These are phyloP conservation scores for Hydriomena furcata DNA, from an alignment of 2,888 invertebrate genomes.

Conservation along the genomic window DNA sequence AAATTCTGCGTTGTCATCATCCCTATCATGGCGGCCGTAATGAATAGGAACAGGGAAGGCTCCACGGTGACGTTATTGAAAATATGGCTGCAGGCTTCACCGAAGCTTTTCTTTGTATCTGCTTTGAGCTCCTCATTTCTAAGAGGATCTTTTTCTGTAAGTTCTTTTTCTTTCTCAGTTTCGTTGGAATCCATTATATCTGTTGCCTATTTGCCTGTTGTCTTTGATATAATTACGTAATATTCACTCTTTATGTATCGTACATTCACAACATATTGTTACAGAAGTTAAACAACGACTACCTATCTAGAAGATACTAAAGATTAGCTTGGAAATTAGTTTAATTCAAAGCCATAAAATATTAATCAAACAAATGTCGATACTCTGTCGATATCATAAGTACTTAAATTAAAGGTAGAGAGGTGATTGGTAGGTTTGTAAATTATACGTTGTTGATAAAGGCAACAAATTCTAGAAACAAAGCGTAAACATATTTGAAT, in stretches of 20 bases:
- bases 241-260: constrained; percentile 6
- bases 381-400: constrained; percentile 22
- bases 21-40: constrained; percentile 68
- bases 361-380: constrained; percentile 17
- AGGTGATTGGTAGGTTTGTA: constrained; percentile 13
- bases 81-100: constrained; percentile 40
- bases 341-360: constrained; percentile 12
- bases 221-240: background rate
- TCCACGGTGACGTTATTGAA: constrained; percentile 62
- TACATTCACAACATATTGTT: constrained; percentile 20
- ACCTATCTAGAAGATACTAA: constrained; percentile 5
- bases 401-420: background rate
- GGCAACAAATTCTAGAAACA: background rate
- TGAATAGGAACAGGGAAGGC: constrained; percentile 57
- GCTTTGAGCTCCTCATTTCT: constrained; percentile 24
- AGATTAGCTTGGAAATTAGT: constrained; percentile 12
- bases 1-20: constrained; percentile 90
- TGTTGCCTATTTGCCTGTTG: background rate
- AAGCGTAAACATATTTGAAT: background rate
- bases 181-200: constrained; percentile 23
- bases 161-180: constrained; percentile 18
- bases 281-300: constrained; percentile 22
- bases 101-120: constrained; percentile 39
- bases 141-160: constrained; percentile 37
- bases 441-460: background rate